phyloP scores from a whole-genome alignment of 1,140 invertebrate genomes.

The Nixonia krombeini region DNA sequence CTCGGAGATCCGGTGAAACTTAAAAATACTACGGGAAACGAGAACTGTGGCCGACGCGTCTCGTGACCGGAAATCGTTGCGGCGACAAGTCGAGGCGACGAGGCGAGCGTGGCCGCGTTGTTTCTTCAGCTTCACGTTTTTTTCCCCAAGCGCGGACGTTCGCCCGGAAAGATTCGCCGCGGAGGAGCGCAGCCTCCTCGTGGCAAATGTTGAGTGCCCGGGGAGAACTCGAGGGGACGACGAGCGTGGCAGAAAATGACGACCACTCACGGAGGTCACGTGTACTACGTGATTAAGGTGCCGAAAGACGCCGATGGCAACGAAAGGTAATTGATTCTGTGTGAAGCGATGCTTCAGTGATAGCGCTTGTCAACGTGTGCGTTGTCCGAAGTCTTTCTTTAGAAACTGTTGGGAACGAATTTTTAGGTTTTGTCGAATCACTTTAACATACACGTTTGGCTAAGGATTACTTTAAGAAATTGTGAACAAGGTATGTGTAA shows the following conservation, averaged over 20 bases:
- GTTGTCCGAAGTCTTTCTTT: no score
- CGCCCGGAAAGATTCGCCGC: background rate
- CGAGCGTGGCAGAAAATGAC: constrained; percentile 69
- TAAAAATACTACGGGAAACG: no score
- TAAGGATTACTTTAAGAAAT: no score
- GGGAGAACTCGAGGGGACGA: constrained; percentile 23
- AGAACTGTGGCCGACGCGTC: no score
- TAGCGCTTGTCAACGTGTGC: no score
- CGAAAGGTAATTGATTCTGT: constrained; percentile 61
- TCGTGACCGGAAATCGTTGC: background rate
- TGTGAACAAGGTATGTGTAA: no score
- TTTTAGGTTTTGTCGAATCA: no score
- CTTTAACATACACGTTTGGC: no score
- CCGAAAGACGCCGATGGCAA: constrained; percentile 70
- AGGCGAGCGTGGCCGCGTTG: no score
- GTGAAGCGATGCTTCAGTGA: constrained; percentile 11
- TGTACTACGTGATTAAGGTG: constrained; percentile 78
- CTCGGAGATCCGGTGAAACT: no score
- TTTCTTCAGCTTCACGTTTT: background rate
- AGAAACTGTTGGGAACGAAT: no score
- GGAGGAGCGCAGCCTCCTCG: constrained; percentile 1
- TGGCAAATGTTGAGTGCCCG: constrained; percentile 40
- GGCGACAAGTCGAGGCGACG: background rate
- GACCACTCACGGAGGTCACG: constrained; percentile 75
- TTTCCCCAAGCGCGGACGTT: background rate